Percentiles rank a stretch among this genome's conserved stretches.
Conservation (phyloP, 2,113 vertebrate genomes). For the Atrichornis clamosus region DNA sequence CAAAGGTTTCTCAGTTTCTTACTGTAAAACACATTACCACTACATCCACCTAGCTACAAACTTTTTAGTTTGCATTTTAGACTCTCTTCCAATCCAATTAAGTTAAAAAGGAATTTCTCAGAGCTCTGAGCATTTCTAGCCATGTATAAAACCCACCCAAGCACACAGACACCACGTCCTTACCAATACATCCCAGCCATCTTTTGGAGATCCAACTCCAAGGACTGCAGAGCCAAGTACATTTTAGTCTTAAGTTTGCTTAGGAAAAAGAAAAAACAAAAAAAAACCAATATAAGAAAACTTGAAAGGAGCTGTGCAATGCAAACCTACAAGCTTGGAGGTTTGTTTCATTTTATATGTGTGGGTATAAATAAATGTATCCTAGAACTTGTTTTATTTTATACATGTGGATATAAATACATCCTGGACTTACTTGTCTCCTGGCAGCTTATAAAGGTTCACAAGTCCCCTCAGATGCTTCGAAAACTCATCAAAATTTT, state of each 20-base stretch:
- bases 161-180: neutral
- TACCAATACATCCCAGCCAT: constrained; percentile 99
- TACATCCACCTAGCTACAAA: neutral
- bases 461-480: constrained; percentile 96
- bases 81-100: neutral
- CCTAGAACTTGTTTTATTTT: neutral
- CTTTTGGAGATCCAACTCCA: constrained; percentile 96
- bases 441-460: constrained; percentile 94
- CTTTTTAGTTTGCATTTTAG: neutral
- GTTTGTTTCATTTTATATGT: accelerated
- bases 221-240: constrained; percentile 95
- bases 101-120: neutral
- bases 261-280: neutral
- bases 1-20: neutral
- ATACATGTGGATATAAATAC: neutral
- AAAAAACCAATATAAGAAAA: neutral
- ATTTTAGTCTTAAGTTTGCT: constrained; percentile 99
- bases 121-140: neutral
- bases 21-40: neutral
- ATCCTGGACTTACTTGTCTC: constrained; percentile 87
- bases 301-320: neutral
- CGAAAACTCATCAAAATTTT: constrained; percentile 98
- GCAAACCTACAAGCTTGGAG: neutral
- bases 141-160: neutral
- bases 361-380: neutral